Conservation (phyloP, 2,113 vertebrate genomes). For the Tympanuchus pallidicinctus region DNA sequence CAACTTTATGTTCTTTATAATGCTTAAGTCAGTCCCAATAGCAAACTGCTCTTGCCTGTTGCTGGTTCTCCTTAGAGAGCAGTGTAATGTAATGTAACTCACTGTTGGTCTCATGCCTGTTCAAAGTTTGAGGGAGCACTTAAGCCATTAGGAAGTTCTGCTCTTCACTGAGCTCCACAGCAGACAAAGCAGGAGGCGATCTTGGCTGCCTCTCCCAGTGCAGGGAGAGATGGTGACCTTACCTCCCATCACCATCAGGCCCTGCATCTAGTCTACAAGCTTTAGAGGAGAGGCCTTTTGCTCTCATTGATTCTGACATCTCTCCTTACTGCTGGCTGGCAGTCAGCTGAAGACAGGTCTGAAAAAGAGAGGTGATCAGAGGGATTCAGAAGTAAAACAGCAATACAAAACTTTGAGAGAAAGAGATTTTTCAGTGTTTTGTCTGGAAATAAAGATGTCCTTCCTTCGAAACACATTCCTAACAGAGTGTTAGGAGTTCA, state of each 20-base stretch:
- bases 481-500: neutral
- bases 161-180: neutral
- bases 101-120: neutral
- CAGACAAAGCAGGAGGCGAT: neutral
- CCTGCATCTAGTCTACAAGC: neutral
- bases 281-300: neutral
- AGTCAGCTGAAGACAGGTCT: neutral
- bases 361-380: neutral
- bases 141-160: neutral
- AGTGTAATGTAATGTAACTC: neutral
- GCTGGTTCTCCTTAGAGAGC: neutral
- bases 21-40: neutral
- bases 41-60: neutral
- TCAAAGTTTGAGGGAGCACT: neutral
- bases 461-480: neutral
- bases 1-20: neutral
- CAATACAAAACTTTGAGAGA: neutral
- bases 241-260: neutral
- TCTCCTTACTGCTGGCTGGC: neutral
- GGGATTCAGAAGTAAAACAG: neutral
- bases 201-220: neutral
- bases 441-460: neutral
- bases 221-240: neutral
- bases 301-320: neutral
- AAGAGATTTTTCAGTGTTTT: neutral